Conservation (phyloP, 1,140 invertebrate genomes). For the Bombus pyrosoma region DNA sequence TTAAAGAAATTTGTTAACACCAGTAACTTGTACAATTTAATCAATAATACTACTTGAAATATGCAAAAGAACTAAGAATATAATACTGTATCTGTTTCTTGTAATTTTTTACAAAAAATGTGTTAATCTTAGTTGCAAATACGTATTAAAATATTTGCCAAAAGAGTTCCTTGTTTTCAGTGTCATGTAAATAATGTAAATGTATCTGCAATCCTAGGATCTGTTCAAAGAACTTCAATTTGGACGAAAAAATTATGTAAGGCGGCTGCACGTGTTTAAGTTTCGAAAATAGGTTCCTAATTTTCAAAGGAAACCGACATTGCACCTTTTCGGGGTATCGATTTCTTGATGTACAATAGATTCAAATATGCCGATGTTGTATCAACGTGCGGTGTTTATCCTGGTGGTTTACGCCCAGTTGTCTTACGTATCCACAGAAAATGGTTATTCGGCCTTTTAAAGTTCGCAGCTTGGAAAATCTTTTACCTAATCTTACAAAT, state of each 20-base stretch:
- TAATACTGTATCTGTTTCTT: neutral
- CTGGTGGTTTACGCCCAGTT: slow-evolving; percentile 57
- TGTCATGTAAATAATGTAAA: neutral
- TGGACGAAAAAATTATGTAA: neutral
- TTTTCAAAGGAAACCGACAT: slow-evolving; percentile 61
- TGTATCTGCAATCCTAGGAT: neutral
- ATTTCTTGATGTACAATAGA: slow-evolving; percentile 47
- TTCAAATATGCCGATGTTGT: slow-evolving; percentile 28
- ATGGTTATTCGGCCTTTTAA: slow-evolving; percentile 28
- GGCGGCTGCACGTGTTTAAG: slow-evolving; percentile 9
- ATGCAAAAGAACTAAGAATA: neutral
- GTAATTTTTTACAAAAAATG: neutral
- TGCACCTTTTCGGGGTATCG: slow-evolving; percentile 54
- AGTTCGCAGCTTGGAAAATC: slow-evolving; percentile 26
- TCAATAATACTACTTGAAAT: neutral
- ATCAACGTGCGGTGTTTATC: slow-evolving; percentile 45
- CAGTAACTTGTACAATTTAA: neutral
- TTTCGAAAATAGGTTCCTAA: slow-evolving; percentile 58
- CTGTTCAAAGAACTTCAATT: neutral
- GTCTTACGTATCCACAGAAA: slow-evolving; percentile 30
- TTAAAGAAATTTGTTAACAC: neutral
- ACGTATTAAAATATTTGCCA: neutral
- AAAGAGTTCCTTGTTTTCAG: neutral
- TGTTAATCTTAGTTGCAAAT: neutral
- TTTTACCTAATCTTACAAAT: slow-evolving; percentile 35